Percentiles rank a stretch among this genome's conserved stretches.
Conservation (phyloP, 2,113 vertebrate genomes). For the human region DNA sequence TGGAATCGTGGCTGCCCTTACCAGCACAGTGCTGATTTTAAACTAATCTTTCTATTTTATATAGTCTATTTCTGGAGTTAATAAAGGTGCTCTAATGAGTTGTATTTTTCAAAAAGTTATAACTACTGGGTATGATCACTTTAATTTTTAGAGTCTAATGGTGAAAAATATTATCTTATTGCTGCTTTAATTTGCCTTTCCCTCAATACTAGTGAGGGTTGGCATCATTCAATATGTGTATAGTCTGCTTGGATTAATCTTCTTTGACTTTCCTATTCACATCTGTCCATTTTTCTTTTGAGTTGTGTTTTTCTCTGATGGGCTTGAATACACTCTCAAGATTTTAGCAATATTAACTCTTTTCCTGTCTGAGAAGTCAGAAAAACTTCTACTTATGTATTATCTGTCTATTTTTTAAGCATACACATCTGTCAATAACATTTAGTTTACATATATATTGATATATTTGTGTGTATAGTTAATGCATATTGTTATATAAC, state of each 20-base stretch:
- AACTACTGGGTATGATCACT: neutral
- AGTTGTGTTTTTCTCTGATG: neutral
- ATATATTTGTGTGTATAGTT: neutral
- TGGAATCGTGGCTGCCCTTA: constrained; percentile 45
- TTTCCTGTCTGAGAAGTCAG: neutral
- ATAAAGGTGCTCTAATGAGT: constrained; percentile 71
- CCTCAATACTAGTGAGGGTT: neutral
- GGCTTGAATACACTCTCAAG: neutral
- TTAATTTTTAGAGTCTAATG: neutral
- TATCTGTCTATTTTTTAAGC: neutral
- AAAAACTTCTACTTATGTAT: neutral
- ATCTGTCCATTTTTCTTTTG: neutral
- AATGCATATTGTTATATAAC: neutral
- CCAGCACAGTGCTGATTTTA: constrained; percentile 48
- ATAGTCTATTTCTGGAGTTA: constrained; percentile 67
- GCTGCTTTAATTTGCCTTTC: neutral
- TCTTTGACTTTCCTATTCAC: neutral
- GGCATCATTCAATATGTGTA: neutral
- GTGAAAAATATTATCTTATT: neutral
- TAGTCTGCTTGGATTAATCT: neutral
- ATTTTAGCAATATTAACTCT: neutral
- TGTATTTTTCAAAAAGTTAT: constrained; percentile 36
- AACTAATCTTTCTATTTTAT: constrained; percentile 61
- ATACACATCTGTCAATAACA: neutral
- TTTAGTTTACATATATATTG: neutral